Evolutionary conservation across 2,888 invertebrate species (phyloP).

Genomic region (Oxytorus armatus): DNA sequence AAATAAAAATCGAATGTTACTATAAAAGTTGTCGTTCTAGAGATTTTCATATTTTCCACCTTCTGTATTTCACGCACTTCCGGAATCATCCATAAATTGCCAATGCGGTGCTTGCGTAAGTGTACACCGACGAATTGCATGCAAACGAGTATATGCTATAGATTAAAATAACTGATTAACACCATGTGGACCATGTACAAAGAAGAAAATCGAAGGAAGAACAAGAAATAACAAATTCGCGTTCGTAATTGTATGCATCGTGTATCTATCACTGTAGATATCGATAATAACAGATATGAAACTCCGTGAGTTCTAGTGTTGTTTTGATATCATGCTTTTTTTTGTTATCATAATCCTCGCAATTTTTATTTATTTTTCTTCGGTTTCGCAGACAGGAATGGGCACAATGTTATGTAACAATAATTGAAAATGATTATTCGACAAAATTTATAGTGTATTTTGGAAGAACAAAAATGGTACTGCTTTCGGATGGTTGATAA

Average conservation of each 20-base stretch:
- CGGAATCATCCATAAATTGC: constrained; percentile 59
- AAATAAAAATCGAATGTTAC: constrained; percentile 62
- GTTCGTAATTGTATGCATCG: constrained; percentile 23
- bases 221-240: constrained; percentile 40
- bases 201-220: constrained; percentile 6
- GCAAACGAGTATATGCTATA: constrained; percentile 7
- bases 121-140: constrained; percentile 43
- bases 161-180: constrained; percentile 57
- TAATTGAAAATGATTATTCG: constrained; percentile 32
- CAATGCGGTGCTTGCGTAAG: constrained; percentile 64
- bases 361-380: background rate
- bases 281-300: constrained; percentile 28
- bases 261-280: constrained; percentile 8
- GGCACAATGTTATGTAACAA: background rate
- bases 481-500: no score
- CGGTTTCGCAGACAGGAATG: background rate
- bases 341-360: constrained; percentile 12
- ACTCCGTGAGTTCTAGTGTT: constrained; percentile 18
- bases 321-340: background rate
- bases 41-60: constrained; percentile 58
- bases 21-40: constrained; percentile 43
- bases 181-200: constrained; percentile 29
- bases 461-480: no score
- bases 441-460: constrained; percentile 22
- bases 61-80: constrained; percentile 67